Base-by-base conservation (phyloP, 2,888 invertebrate species). In the Drosophila multiciliata region DNA sequence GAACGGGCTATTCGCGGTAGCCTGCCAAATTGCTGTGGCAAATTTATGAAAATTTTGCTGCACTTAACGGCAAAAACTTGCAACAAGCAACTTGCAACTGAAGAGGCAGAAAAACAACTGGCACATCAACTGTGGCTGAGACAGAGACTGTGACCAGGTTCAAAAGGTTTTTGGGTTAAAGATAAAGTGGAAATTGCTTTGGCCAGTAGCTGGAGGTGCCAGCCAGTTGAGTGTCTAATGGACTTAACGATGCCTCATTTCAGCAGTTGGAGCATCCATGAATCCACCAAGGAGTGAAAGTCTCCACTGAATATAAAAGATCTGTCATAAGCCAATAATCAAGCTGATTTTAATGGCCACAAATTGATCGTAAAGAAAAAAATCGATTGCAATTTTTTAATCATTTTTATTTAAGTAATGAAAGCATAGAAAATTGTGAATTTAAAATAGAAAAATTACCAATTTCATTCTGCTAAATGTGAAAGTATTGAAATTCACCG, bases 81-180 rank as follows among this genome's bases (percentile, higher is more conserved):
- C 71, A 63, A 40, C 66, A 1, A 5, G 29, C 29, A 71, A 54
- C 62, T 65, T 60, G 72, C 71, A 66, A 40, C 66, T 66, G 69
- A 66, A 36, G 42, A 33, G 29, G 45, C 33, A 26, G 26, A 66
- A 36, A 52, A 49, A 35, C 50, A 59, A 48, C 48, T 35, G 38
- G 7, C 23, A 45, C 15, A 45, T 45, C 15, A 15, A 20, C 8
- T 26, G 26, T 0, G 26, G 4, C 29, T 6, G 29, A 29, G 15
- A 9, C 38, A 1, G 38, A 17, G 9, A 23, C 35, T 57, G 59
- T 20, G 49, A 42, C 67, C 78, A 57, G 73, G 79, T 73, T 89
- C 71, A 80, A 75, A 75, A 81, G 90, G 89, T 89, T 82, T 85
- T 63, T 74, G 74, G 87, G 87, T 85, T 76, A 74, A 73, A 68